phyloP scores from a whole-genome alignment of 2,113 vertebrate genomes.

The Oncorhynchus clarkii region DNA sequence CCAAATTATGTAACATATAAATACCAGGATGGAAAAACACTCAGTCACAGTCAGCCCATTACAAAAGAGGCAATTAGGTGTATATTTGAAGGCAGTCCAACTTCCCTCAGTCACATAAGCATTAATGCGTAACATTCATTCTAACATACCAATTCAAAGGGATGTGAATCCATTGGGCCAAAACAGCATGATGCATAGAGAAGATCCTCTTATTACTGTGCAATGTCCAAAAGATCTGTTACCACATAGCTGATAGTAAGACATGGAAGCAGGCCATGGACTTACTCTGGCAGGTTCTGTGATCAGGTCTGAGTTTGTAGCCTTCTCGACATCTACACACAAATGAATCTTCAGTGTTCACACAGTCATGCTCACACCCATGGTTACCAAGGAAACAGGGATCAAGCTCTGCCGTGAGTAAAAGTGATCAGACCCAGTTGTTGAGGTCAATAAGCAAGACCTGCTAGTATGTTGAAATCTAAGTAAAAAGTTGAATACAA shows the following conservation, averaged over 20 bases:
- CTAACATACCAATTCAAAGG: not conserved
- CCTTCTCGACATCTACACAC: conserved; percentile 74
- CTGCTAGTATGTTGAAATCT: not conserved
- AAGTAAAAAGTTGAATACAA: not conserved
- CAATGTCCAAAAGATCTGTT: too few relatives aligned
- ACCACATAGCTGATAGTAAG: not conserved
- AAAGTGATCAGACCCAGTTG: not conserved
- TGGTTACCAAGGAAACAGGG: conserved; percentile 71
- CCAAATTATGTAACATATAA: conserved; percentile 38
- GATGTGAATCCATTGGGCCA: not conserved
- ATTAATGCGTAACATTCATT: not conserved
- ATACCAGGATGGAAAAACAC: not conserved
- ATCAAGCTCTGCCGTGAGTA: conserved; percentile 67
- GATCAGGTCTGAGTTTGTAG: conserved; percentile 79
- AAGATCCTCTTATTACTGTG: too few relatives aligned
- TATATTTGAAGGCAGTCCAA: not conserved
- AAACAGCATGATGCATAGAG: not conserved
- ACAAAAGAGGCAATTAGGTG: not conserved
- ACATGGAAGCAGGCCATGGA: conserved; percentile 6
- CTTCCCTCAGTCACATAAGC: not conserved
- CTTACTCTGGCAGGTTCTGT: conserved; percentile 84
- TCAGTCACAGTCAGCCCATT: not conserved
- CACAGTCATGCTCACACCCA: conserved; percentile 80
- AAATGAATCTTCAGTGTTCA: conserved; percentile 77
- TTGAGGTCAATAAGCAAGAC: not conserved